Base-by-base conservation (phyloP, 2,888 invertebrate species). In the Meganola albula region DNA sequence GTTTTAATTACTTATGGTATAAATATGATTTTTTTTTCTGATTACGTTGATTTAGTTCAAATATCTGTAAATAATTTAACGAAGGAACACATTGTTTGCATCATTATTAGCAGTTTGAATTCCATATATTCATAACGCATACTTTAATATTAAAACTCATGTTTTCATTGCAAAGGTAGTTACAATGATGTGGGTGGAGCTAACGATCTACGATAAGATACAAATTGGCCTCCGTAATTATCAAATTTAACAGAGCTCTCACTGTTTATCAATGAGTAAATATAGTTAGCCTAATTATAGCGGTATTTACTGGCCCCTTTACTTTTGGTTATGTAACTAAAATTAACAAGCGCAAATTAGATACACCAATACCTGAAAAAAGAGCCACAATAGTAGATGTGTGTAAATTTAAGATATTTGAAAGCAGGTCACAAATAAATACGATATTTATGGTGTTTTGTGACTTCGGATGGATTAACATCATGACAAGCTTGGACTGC, bases 261-360 rank as follows among this genome's bases (percentile, higher is more conserved):
- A 58, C 64, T 61, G 63, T 62, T 73, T 82, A 83, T 84, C 84
- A 58, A 41, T 64, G 58, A 67, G 71, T 63, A 80, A 84, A 84
- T 75, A 80, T 76, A 73, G 73, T 72, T 66, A 63, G 60, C 61
- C 66, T 60, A 57, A 54, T 67, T 74, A 69, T 68, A 66, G 68
- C 62, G 59, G 66, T 68, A 62, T 69, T 66, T 54, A 58, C 60
- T 63, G 40, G 46, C 37, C 48, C 36, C 42, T n/a, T n/a, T n/a
- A n/a, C n/a, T n/a, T n/a, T n/a, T n/a, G 44, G 65, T 79, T 78
- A 75, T 76, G 53, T 74, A 77, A 75, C 63, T 40, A 24, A 34
- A 23, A 16, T 27, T 26, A 36, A 46, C 44, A 44, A 42, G 37
- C 38, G 44, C 43, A 44, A 43, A 54, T 46, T 57, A 49, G 48